Evolutionary conservation across 1,140 invertebrate species (phyloP), one percentile per base, ranked within the genome.

Genomic region (Drosophila grimshawi): DNA sequence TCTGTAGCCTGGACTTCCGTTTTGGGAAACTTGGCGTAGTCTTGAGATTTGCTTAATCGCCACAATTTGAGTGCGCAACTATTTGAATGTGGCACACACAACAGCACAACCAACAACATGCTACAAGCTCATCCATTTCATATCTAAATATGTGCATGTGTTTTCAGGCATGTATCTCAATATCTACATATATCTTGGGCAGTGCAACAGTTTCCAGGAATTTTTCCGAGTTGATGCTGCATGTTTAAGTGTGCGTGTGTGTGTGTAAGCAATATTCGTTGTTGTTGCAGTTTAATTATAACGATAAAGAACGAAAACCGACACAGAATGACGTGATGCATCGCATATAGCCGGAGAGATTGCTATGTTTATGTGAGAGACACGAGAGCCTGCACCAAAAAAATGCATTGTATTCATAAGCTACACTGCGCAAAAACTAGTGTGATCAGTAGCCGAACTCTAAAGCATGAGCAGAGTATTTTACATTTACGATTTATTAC

Each of bases 311-410:
- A 0, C 8, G n/a, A 41, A 10, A 61, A 63, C 61, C 83, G 78
- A 82, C 65, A 60, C 82, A 82, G 83, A 77, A 80, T 86, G 83
- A 86, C 83, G 83, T 86, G 83, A 86, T 86, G 62, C 85, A 60
- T 51, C 59, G 45, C 61, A 71, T 76, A 71, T 76, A 76, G 61
- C 45, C 63, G 10, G 65, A 75, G 70, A 75, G 69, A 46, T 37
- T 68, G 32, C 55, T 69, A 35, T 61, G 52, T 66, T 52, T 73
- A 46, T 71, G 51, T 52, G 64, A 41, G 29, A 45, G 39, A 52
- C 27, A 10, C 30, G 19, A 51, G 19, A 19, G 19, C 19, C 19
- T 55, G 46, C 2, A 43, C 39, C 48, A 45, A 27, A 43, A 19
- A 61, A 48, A 49, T 49, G 35, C 48, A 59, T 48, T 67, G 46